phyloP scores from a whole-genome alignment of 2,888 invertebrate genomes.

The Stictocephala bisonia region DNA sequence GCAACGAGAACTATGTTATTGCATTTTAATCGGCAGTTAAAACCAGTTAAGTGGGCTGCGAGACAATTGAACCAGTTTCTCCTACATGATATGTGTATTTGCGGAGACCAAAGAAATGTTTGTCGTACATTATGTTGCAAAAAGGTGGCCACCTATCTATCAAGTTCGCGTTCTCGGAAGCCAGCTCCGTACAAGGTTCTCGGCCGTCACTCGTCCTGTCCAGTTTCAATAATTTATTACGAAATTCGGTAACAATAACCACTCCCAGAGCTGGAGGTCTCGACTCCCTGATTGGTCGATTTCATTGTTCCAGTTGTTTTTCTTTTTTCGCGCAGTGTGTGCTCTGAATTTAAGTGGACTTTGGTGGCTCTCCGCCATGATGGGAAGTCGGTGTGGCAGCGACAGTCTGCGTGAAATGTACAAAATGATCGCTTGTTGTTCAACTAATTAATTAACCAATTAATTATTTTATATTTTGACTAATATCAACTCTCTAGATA shows the following conservation, averaged over 20 bases:
- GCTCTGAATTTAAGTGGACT: conserved; percentile 35
- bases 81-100: conserved; percentile 37
- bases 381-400: neutral
- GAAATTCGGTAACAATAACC: conserved; percentile 34
- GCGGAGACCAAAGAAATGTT: conserved; percentile 25
- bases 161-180: conserved; percentile 15
- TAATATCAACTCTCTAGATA: too few relatives aligned
- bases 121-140: conserved; percentile 28
- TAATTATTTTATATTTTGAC: neutral
- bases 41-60: too few relatives aligned
- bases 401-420: neutral
- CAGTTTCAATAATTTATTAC: conserved; percentile 34
- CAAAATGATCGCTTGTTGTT: neutral
- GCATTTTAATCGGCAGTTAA: conserved; percentile 32
- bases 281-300: conserved; percentile 21
- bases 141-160: conserved; percentile 34
- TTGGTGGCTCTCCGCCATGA: conserved; percentile 17
- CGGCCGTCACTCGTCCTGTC: conserved; percentile 10
- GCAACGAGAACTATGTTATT: conserved; percentile 29
- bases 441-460: neutral
- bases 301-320: conserved; percentile 35
- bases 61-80: conserved; percentile 41
- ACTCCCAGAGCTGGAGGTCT: too few relatives aligned
- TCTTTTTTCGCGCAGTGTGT: conserved; percentile 23
- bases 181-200: conserved; percentile 20